Conservation (phyloP, 2,888 invertebrate species). For the Spisula solida region DNA sequence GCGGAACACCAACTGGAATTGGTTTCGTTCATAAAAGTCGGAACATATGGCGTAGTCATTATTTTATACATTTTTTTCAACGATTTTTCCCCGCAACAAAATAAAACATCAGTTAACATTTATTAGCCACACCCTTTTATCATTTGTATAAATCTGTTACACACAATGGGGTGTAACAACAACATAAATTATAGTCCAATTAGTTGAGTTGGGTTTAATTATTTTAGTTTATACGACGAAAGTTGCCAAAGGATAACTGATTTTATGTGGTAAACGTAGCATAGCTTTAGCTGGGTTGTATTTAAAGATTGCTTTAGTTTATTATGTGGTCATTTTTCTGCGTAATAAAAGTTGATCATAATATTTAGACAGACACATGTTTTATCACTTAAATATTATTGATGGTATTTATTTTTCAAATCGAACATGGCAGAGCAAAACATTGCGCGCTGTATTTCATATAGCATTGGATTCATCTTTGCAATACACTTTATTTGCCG, state of each 20-base stretch:
- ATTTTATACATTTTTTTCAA: slow-evolving; percentile 10
- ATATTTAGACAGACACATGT: too few relatives aligned
- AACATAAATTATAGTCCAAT: slow-evolving; percentile 17
- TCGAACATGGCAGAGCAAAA: too few relatives aligned
- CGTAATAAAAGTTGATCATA: too few relatives aligned
- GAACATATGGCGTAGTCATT: background rate
- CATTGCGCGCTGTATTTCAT: too few relatives aligned
- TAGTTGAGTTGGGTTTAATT: slow-evolving; percentile 14
- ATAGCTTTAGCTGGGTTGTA: background rate
- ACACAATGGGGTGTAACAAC: background rate
- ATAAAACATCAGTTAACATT: slow-evolving; percentile 5
- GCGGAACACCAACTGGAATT: background rate
- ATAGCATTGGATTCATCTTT: too few relatives aligned
- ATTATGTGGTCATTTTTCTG: background rate
- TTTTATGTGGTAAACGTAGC: background rate
- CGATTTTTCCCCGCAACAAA: background rate
- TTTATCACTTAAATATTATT: too few relatives aligned
- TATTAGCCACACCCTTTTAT: slow-evolving; percentile 10
- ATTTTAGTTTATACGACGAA: background rate
- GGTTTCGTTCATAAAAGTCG: slow-evolving; percentile 1
- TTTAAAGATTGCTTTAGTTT: background rate
- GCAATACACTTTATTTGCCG: too few relatives aligned
- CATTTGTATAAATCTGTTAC: background rate
- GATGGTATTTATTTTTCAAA: too few relatives aligned
- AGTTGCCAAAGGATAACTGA: background rate